phyloP scores from a whole-genome alignment of 2,888 invertebrate genomes.

The Cephonodes hylas region DNA sequence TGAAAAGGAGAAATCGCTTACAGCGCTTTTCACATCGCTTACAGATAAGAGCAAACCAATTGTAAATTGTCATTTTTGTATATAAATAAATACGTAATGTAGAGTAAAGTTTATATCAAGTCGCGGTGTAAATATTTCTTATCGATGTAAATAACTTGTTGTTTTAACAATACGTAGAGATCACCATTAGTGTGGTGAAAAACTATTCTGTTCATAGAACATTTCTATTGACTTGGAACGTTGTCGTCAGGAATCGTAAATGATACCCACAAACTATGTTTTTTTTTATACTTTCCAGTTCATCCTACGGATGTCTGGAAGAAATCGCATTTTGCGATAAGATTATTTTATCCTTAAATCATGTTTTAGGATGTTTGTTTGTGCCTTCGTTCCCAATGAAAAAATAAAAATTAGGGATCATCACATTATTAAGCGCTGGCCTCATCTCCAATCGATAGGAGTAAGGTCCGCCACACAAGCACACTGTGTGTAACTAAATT shows the following conservation, averaged over 20 bases:
- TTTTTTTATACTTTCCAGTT: no score
- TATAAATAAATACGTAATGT: slow-evolving; percentile 62
- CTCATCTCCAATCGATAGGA: no score
- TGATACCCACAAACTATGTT: no score
- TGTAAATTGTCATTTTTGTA: slow-evolving; percentile 56
- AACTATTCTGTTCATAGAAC: slow-evolving; percentile 68
- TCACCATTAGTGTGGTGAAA: slow-evolving; percentile 62
- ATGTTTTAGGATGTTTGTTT: no score
- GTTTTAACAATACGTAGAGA: slow-evolving; percentile 41
- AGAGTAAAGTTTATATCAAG: slow-evolving; percentile 63
- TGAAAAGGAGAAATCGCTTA: not conserved
- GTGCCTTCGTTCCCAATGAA: no score
- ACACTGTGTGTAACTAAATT: no score
- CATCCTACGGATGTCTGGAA: no score
- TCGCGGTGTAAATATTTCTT: slow-evolving; percentile 69
- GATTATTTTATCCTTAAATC: no score
- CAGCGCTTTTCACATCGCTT: not conserved
- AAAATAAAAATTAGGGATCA: no score
- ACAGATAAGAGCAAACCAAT: slow-evolving; percentile 12
- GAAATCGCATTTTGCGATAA: no score
- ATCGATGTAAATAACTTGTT: slow-evolving; percentile 65
- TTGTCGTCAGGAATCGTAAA: not conserved
- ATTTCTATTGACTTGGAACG: not conserved
- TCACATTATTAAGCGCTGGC: no score
- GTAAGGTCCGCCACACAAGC: no score